Conservation (phyloP, 92 coral and sea anemone genomes). For the Parazoanthus swiftii region DNA sequence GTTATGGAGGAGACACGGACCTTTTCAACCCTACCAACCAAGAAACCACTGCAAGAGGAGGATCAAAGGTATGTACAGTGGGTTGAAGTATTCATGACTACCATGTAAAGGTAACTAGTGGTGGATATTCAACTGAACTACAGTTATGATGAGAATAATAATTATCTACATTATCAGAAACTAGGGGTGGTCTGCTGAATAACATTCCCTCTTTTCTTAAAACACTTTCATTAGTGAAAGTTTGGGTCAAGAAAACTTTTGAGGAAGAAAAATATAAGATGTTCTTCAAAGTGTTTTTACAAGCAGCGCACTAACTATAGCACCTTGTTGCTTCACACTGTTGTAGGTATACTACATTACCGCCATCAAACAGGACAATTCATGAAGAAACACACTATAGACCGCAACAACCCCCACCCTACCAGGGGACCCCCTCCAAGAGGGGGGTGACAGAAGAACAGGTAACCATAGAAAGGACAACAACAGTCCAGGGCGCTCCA, state of each 20-base stretch:
- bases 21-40: slow-evolving; percentile 56
- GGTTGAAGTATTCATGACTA: neutral
- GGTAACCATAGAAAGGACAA: slow-evolving; percentile 19
- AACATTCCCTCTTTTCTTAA: no score
- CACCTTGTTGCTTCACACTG: neutral
- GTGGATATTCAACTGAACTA: no score
- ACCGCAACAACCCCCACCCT: slow-evolving; percentile 34
- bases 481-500: slow-evolving; percentile 20
- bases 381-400: slow-evolving; percentile 20
- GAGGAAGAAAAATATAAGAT: no score
- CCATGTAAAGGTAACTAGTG: no score
- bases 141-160: no score
- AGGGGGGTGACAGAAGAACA: slow-evolving; percentile 31
- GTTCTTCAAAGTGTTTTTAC: neutral
- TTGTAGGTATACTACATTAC: slow-evolving; percentile 5
- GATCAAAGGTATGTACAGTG: slow-evolving; percentile 37
- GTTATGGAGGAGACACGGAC: slow-evolving; percentile 62
- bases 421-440: slow-evolving; percentile 39
- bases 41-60: slow-evolving; percentile 61
- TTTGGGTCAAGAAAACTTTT: no score
- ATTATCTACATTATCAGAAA: no score
- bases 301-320: no score
- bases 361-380: slow-evolving; percentile 17
- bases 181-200: no score
- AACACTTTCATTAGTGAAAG: no score